Evolutionary conservation across 2,888 invertebrate genomes (phyloP).

Genomic region (Synanthedon myopaeformis): DNA sequence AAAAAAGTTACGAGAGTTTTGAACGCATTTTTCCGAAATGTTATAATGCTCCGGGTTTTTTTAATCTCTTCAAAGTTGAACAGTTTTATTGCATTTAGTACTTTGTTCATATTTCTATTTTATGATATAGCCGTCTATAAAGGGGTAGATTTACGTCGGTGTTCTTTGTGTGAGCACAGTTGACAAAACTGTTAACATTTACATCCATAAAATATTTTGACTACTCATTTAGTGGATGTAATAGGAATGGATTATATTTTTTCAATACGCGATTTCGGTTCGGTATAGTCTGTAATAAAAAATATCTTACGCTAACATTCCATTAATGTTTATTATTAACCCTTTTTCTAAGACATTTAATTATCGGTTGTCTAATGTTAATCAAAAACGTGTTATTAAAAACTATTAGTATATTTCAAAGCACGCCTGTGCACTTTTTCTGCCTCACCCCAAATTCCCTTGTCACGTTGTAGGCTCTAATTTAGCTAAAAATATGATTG

Average conservation of each 20-base stretch:
- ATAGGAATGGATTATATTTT: constrained; percentile 29
- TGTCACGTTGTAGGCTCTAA: constrained; percentile 42
- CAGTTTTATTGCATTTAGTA: constrained; percentile 53
- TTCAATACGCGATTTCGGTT: constrained; percentile 3
- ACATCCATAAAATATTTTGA: constrained; percentile 67
- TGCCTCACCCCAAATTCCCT: constrained; percentile 28
- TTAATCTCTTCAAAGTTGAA: constrained; percentile 27
- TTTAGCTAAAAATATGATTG: constrained; percentile 59
- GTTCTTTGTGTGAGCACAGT: constrained; percentile 55
- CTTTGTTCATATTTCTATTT: constrained; percentile 62
- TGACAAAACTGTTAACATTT: constrained; percentile 66
- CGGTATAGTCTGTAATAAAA: background rate
- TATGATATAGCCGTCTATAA: constrained; percentile 46
- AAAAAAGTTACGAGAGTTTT: constrained; percentile 31
- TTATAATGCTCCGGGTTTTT: constrained; percentile 20
- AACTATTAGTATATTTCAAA: constrained; percentile 59
- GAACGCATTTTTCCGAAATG: constrained; percentile 37
- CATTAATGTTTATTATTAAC: constrained; percentile 20
- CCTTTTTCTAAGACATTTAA: constrained; percentile 41
- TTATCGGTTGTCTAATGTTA: constrained; percentile 55
- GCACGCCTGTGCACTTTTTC: constrained; percentile 23
- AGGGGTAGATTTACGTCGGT: constrained; percentile 55
- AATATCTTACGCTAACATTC: background rate
- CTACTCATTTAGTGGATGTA: constrained; percentile 49
- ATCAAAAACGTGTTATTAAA: constrained; percentile 57